Conservation (phyloP, 2,888 invertebrate species). For the Teleiodes luculella region DNA sequence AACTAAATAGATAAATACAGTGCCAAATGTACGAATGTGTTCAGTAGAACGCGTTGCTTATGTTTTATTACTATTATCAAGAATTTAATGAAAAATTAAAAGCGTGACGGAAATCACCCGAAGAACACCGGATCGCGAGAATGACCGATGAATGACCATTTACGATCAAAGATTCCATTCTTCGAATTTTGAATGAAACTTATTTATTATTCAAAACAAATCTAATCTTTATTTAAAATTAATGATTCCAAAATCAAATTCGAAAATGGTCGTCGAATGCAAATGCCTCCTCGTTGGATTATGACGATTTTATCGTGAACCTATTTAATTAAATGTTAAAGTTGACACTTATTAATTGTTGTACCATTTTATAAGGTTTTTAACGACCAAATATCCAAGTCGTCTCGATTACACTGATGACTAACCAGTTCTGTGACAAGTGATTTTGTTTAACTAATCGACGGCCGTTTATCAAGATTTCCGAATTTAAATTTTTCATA, state of each 20-base stretch:
- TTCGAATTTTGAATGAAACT: slow-evolving; percentile 3
- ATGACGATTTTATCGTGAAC: slow-evolving; percentile 51
- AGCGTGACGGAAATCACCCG: too few relatives aligned
- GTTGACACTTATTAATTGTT: slow-evolving; percentile 71
- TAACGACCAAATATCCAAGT: slow-evolving; percentile 53
- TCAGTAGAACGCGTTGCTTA: too few relatives aligned
- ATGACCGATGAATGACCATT: slow-evolving; percentile 1
- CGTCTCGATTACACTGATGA: slow-evolving; percentile 53
- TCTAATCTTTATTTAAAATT: slow-evolving; percentile 18
- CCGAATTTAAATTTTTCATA: slow-evolving; percentile 5
- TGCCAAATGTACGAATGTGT: too few relatives aligned
- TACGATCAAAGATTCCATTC: background rate
- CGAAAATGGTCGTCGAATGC: slow-evolving; percentile 18
- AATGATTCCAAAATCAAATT: slow-evolving; percentile 23
- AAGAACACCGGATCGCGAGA: too few relatives aligned
- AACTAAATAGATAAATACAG: too few relatives aligned
- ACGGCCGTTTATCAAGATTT: slow-evolving; percentile 48
- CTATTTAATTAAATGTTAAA: slow-evolving; percentile 63
- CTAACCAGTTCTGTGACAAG: slow-evolving; percentile 56
- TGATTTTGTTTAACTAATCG: slow-evolving; percentile 61
- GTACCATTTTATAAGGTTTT: slow-evolving; percentile 54
- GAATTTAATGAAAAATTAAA: too few relatives aligned
- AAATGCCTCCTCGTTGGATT: slow-evolving; percentile 25
- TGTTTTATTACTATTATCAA: too few relatives aligned
- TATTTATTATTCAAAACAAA: background rate